Conservation (phyloP, 2,113 vertebrate genomes). For the Urocitellus parryii region DNA sequence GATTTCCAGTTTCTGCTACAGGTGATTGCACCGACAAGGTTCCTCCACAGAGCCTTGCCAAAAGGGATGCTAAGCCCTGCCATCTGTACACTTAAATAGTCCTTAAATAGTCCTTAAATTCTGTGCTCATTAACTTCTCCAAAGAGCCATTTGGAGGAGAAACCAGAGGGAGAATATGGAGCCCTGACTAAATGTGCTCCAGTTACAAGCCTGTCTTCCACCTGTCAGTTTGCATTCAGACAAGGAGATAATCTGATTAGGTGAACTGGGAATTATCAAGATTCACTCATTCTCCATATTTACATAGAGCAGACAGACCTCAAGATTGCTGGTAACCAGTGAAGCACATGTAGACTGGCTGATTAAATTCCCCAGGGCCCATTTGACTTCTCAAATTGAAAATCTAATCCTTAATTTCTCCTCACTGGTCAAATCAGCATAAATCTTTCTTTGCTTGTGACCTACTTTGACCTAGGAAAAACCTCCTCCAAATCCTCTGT, state of each 20-base stretch:
- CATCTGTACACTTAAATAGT: not conserved
- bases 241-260: constrained; percentile 75
- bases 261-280: constrained; percentile 64
- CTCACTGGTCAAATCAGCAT: constrained; percentile 48
- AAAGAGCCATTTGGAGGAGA: constrained; percentile 29
- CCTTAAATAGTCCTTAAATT: not conserved
- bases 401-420: constrained; percentile 36
- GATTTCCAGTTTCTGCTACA: not conserved
- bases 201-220: constrained; percentile 45
- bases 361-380: constrained; percentile 39
- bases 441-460: constrained; percentile 29
- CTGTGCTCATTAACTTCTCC: not conserved
- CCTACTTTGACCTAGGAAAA: constrained; percentile 37
- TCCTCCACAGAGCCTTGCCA: not conserved
- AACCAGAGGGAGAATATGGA: not conserved
- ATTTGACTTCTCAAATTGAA: constrained; percentile 74
- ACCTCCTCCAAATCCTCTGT: constrained; percentile 25
- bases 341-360: not conserved
- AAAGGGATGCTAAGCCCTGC: not conserved
- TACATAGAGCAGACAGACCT: constrained; percentile 60
- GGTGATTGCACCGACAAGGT: not conserved
- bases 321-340: constrained; percentile 8
- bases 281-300: constrained; percentile 53
- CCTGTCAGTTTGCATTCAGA: constrained; percentile 66
- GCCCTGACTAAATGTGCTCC: not conserved